These are phyloP conservation scores for Rhinoraja longicauda DNA, from an alignment of 2,797 vertebrate genomes.

Conservation along the genomic window DNA sequence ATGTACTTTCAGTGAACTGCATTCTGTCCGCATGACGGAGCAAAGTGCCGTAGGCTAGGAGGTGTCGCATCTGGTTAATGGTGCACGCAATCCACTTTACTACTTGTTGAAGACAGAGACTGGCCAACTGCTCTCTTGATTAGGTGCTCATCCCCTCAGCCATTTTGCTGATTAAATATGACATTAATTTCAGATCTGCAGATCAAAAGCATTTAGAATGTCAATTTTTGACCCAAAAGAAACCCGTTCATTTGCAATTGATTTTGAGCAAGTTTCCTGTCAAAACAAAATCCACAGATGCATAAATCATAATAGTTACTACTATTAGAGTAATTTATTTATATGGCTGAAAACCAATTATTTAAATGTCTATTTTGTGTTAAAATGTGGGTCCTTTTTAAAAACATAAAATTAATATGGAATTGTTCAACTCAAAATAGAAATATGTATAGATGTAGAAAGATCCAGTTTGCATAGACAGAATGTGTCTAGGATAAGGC, in stretches of 20 bases:
- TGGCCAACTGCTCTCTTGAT: neutral
- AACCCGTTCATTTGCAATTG: neutral
- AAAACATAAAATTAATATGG: neutral
- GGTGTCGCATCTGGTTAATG: neutral
- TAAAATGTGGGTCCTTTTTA: neutral
- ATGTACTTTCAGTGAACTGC: neutral
- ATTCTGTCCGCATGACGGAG: neutral
- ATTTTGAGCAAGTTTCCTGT: neutral
- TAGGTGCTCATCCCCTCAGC: neutral
- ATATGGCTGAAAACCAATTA: no score
- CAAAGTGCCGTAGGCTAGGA: neutral
- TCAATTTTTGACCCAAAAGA: neutral
- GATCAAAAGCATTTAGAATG: neutral
- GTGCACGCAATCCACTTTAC: neutral
- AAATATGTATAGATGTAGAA: neutral
- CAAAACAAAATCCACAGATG: neutral
- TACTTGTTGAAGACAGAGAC: neutral
- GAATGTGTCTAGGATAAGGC: no score
- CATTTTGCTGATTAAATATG: neutral
- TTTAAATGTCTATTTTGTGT: no score
- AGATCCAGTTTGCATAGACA: neutral
- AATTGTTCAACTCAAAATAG: neutral
- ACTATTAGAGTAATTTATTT: no score
- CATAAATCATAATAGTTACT: no score
- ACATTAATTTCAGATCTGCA: neutral